A percentile compares a stretch with the other conserved stretches of the same genome.
Conservation (phyloP, 2,888 invertebrate genomes). For the Drosophila acutilabella region DNA sequence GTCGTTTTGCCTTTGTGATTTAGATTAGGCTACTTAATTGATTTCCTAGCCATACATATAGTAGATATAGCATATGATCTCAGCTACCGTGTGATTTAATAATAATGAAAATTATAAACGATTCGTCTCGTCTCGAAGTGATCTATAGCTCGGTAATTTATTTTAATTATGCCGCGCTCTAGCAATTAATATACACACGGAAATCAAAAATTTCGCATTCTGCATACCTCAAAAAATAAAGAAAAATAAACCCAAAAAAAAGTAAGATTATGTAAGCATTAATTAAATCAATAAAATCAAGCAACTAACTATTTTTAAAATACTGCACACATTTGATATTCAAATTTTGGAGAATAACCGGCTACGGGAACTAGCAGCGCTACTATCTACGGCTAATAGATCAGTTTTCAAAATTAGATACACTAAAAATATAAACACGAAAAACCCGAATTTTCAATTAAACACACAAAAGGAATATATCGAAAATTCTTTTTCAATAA, state of each 20-base stretch:
- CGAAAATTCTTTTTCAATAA: conserved; percentile 45
- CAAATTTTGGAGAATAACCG: conserved; percentile 40
- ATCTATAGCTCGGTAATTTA: conserved; percentile 50
- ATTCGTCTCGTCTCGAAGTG: conserved; percentile 38
- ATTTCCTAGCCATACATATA: conserved; percentile 62
- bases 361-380: conserved; percentile 21
- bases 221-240: conserved; percentile 12
- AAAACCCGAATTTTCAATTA: conserved; percentile 81
- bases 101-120: conserved; percentile 34
- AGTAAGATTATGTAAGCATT: conserved; percentile 65
- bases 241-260: conserved; percentile 12
- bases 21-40: conserved; percentile 34
- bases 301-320: conserved; percentile 44
- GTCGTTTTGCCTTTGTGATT: not conserved
- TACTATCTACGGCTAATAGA: conserved; percentile 66
- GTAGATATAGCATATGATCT: conserved; percentile 50
- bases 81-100: conserved; percentile 67
- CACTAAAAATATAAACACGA: conserved; percentile 63
- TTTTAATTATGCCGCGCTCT: conserved; percentile 63
- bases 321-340: conserved; percentile 49
- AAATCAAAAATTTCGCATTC: conserved; percentile 58
- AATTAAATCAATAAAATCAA: conserved; percentile 71
- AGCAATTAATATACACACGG: conserved; percentile 64
- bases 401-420: conserved; percentile 74
- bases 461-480: conserved; percentile 39